Evolutionary conservation across 2,797 vertebrate species (phyloP), one percentile per base, ranked within the genome.

Genomic region (Esox lucius): DNA sequence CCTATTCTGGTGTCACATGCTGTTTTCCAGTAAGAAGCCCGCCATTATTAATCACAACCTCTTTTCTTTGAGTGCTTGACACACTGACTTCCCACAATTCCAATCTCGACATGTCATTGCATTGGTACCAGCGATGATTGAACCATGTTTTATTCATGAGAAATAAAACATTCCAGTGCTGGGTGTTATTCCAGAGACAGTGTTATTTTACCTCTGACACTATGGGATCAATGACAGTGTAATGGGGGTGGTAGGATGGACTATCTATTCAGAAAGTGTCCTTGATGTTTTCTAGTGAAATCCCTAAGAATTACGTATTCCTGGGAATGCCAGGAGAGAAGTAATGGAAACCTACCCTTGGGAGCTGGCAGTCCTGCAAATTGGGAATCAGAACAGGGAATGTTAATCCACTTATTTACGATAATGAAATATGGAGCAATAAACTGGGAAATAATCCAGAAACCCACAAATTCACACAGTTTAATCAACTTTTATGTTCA

Each of bases 141-240:
- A 24, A 11, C 0, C 75, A 89, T 91, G 84, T 89, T 91, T 92
- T 88, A 91, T 92, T 90, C 85, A 90, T 86, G 5, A 0, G 5
- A 35, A 9, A 61, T 22, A 56, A 56, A 24, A 61, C 22, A 61
- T 61, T 61, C 42, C 72, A 68, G 80, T 42, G 66, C 83, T 84
- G 83, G 83, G 88, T 13, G 84, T 85, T 83, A 80, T 84, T 86
- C 85, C 83, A 76, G 77, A 78, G 73, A 79, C 77, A 78, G 80
- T 85, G 76, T 84, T 79, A 84, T 71, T 82, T 71, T 69, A 39
- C 64, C 59, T 75, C 68, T 59, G 73, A 82, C 75, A 42, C 68
- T 64, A 72, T 78, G 46, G 62, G 46, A 80, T 78, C 78, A 53
- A 48, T 62, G 82, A 76, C 76, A 61, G 6, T 82, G 81, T 77